Evolutionary conservation across 2,797 vertebrate genomes (phyloP).

Genomic region (Chrysolophus pictus): DNA sequence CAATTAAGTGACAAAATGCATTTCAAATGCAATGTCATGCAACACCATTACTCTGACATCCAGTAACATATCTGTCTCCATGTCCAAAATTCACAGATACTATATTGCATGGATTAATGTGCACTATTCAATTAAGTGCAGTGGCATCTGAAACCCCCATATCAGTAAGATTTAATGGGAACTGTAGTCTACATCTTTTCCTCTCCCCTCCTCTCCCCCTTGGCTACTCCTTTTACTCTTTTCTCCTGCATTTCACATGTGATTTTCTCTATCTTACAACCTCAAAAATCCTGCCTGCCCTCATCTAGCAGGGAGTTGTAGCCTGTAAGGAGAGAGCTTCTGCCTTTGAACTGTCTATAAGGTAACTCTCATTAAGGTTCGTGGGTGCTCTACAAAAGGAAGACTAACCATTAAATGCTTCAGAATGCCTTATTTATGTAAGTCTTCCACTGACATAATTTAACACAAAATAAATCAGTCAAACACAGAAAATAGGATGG

Average conservation of each 20-base stretch:
- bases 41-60: neutral
- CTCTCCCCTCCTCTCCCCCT: neutral
- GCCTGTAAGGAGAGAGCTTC: neutral
- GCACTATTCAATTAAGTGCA: neutral
- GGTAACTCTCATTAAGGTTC: neutral
- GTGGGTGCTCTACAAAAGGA: neutral
- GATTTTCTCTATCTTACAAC: neutral
- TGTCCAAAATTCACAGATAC: neutral
- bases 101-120: neutral
- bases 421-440: neutral
- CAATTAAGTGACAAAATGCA: neutral
- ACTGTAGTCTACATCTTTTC: neutral
- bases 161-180: neutral
- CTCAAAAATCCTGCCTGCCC: neutral
- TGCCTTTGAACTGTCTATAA: neutral
- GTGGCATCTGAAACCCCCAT: neutral
- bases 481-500: neutral
- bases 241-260: neutral
- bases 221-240: neutral
- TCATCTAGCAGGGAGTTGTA: neutral
- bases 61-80: neutral
- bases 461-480: neutral
- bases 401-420: neutral
- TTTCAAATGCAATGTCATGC: neutral
- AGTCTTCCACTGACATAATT: neutral